phyloP scores from a whole-genome alignment of 2,888 invertebrate genomes.

The Ceraclea dissimilis region DNA sequence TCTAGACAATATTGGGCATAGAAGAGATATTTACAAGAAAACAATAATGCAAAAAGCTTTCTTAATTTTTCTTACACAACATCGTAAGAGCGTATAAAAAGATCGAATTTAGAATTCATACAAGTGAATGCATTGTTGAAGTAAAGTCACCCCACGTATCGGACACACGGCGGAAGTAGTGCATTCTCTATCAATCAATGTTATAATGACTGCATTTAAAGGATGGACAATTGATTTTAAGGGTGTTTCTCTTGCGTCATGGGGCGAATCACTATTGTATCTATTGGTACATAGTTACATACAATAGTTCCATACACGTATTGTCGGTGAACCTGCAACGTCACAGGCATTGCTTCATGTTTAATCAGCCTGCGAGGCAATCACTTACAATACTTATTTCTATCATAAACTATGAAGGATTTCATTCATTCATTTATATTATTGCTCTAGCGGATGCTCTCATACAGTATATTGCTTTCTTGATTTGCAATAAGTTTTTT shows the following conservation, averaged over 20 bases:
- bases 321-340: constrained; percentile 9
- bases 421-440: too few relatives aligned
- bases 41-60: too few relatives aligned
- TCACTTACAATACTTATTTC: neutral
- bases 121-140: too few relatives aligned
- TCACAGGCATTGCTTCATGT: constrained; percentile 1
- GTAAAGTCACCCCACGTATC: neutral
- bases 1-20: too few relatives aligned
- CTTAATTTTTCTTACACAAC: too few relatives aligned
- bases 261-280: constrained; percentile 2
- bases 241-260: constrained; percentile 11
- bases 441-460: too few relatives aligned
- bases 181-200: constrained; percentile 20
- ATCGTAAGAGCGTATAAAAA: too few relatives aligned
- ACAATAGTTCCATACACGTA: constrained; percentile 1
- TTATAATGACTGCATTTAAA: constrained; percentile 1
- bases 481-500: too few relatives aligned
- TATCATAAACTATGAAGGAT: too few relatives aligned
- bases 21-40: too few relatives aligned
- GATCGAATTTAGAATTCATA: too few relatives aligned
- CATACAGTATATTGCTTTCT: too few relatives aligned
- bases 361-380: constrained; percentile 4
- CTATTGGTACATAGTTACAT: neutral
- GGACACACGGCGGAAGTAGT: constrained; percentile 20
- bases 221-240: constrained; percentile 15